phyloP scores from a whole-genome alignment of 2,797 vertebrate species.

The Pipistrellus pygmaeus region DNA sequence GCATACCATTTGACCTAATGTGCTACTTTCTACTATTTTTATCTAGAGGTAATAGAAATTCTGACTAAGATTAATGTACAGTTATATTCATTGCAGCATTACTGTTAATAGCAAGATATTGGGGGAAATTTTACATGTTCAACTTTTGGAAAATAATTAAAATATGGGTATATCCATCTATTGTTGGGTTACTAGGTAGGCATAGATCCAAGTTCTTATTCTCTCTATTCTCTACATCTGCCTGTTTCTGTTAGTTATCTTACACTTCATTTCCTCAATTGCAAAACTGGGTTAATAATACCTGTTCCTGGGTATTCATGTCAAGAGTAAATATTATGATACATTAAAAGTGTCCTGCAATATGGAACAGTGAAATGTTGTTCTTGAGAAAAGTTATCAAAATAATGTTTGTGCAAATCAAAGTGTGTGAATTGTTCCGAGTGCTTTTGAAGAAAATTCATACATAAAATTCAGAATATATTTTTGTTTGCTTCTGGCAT shows the following conservation, averaged over 20 bases:
- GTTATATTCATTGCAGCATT: not conserved
- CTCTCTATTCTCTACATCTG: not conserved
- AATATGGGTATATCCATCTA: not conserved
- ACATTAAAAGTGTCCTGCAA: not conserved
- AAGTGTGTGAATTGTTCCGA: not conserved
- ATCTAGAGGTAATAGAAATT: conserved; percentile 50
- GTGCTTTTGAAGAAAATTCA: not conserved
- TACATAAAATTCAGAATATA: not conserved
- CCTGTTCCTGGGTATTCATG: not conserved
- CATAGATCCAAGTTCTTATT: not conserved
- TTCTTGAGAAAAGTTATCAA: not conserved
- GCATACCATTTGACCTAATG: not conserved
- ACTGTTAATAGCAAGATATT: conserved; percentile 58
- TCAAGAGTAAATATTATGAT: not conserved
- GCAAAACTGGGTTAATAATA: not conserved
- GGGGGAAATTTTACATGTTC: not conserved
- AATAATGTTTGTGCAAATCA: not conserved
- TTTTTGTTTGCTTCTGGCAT: not conserved
- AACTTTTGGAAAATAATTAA: conserved; percentile 54
- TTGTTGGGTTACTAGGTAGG: not conserved
- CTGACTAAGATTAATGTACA: conserved; percentile 63
- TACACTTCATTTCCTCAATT: not conserved
- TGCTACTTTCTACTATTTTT: not conserved
- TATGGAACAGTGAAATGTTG: not conserved
- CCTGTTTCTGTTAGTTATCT: not conserved